Conservation (phyloP, 2,113 vertebrate species). For the Jaculus jaculus region DNA sequence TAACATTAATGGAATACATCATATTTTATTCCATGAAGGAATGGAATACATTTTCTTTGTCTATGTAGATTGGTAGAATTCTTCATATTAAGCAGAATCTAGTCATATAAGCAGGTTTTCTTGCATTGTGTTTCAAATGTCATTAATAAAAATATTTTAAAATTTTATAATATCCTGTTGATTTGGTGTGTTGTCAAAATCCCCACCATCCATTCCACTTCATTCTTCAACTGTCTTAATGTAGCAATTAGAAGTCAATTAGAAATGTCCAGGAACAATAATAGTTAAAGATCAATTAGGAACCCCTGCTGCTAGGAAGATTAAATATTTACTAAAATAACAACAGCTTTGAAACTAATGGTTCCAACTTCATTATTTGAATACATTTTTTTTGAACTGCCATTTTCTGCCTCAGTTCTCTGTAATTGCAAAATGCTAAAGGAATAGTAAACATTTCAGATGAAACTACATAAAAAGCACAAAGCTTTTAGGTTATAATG, state of each 20-base stretch:
- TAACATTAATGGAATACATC: background rate
- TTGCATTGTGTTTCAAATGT: constrained; percentile 14
- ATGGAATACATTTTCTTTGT: background rate
- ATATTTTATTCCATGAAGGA: no score
- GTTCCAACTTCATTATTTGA: constrained; percentile 85
- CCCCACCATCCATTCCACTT: constrained; percentile 68
- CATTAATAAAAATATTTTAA: constrained; percentile 36
- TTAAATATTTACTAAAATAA: constrained; percentile 89
- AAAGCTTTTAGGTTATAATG: constrained; percentile 78
- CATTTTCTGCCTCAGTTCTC: constrained; percentile 89
- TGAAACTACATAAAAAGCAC: constrained; percentile 80
- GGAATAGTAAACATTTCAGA: constrained; percentile 78
- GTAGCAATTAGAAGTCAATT: constrained; percentile 82
- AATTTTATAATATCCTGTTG: constrained; percentile 69
- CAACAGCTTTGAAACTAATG: constrained; percentile 85
- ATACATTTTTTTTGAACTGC: constrained; percentile 81
- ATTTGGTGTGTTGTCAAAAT: constrained; percentile 51
- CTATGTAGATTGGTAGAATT: background rate
- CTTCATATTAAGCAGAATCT: background rate
- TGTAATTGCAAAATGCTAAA: constrained; percentile 85
- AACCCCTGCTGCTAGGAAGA: constrained; percentile 82
- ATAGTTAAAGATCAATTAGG: constrained; percentile 86
- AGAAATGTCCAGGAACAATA: constrained; percentile 83
- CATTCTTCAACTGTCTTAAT: constrained; percentile 78
- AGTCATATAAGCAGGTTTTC: background rate